Evolutionary conservation across 2,888 invertebrate species (phyloP).

Genomic region (Lomographa bimaculata): DNA sequence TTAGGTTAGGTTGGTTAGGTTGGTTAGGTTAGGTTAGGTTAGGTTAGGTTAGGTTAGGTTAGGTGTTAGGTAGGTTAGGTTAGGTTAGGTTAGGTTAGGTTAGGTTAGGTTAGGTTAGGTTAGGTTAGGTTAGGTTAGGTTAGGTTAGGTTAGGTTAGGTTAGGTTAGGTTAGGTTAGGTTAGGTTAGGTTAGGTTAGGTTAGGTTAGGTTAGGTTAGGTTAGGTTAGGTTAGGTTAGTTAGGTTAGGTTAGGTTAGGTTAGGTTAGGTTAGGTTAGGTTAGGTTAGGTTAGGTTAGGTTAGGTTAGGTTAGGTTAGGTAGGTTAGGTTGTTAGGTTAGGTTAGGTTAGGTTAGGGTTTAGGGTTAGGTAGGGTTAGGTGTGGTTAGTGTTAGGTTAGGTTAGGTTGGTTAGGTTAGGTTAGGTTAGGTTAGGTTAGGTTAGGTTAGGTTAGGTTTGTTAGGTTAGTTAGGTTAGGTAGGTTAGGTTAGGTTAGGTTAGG

Average conservation of each 20-base stretch:
- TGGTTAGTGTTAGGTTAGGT: conserved; percentile 15
- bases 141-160: conserved; percentile 1
- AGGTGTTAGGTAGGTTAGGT: neutral
- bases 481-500: conserved; percentile 25
- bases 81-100: conserved; percentile 1
- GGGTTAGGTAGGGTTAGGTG: conserved; percentile 27
- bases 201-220: conserved; percentile 29
- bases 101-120: conserved; percentile 1
- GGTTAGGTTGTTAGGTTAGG: conserved; percentile 7
- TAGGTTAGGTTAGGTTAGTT: conserved; percentile 29
- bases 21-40: conserved; percentile 1
- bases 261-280: neutral
- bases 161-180: conserved; percentile 1
- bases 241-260: conserved; percentile 1
- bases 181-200: conserved; percentile 1
- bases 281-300: conserved; percentile 13
- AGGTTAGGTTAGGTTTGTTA: no score
- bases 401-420: conserved; percentile 15
- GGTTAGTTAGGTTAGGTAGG: conserved; percentile 12
- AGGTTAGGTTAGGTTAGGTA: conserved; percentile 1
- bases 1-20: neutral
- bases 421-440: conserved; percentile 13
- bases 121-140: conserved; percentile 1
- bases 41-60: conserved; percentile 1
- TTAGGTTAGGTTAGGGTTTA: conserved; percentile 15